Evolutionary conservation across 2,888 invertebrate species (phyloP).

Genomic region (Cyclophora punctaria): DNA sequence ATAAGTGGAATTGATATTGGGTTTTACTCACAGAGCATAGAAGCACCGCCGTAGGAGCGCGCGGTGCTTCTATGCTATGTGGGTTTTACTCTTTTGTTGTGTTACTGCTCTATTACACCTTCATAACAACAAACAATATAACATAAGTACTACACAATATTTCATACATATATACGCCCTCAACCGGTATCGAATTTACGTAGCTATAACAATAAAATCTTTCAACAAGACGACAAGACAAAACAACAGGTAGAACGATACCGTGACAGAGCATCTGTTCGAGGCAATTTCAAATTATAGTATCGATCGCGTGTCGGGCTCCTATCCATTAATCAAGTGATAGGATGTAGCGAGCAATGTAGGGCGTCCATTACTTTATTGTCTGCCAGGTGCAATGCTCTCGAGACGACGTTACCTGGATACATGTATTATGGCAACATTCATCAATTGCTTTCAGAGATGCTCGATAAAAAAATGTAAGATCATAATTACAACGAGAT

Average conservation of each 20-base stretch:
- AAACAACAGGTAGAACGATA: neutral
- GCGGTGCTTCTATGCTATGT: too few relatives aligned
- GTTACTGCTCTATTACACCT: too few relatives aligned
- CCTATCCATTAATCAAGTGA: slow-evolving; percentile 47
- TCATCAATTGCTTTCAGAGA: slow-evolving; percentile 34
- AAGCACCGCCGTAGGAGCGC: too few relatives aligned
- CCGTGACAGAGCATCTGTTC: slow-evolving; percentile 10
- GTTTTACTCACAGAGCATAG: too few relatives aligned
- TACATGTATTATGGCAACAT: slow-evolving; percentile 17
- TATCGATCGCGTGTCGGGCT: slow-evolving; percentile 34
- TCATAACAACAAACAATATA: too few relatives aligned
- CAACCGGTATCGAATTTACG: too few relatives aligned
- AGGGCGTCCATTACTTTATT: slow-evolving; percentile 50
- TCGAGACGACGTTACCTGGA: slow-evolving; percentile 19
- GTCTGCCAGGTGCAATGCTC: slow-evolving; percentile 42
- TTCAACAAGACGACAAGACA: slow-evolving; percentile 6
- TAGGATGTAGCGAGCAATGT: slow-evolving; percentile 42
- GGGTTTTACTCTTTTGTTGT: too few relatives aligned
- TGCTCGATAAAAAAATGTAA: neutral
- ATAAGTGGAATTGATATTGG: too few relatives aligned
- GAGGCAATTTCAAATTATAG: slow-evolving; percentile 35
- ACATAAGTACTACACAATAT: too few relatives aligned
- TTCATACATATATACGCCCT: too few relatives aligned
- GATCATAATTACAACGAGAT: neutral
- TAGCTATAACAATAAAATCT: slow-evolving; percentile 1